phyloP scores from a whole-genome alignment of 2,797 vertebrate species.

The Phoeniculus purpureus region DNA sequence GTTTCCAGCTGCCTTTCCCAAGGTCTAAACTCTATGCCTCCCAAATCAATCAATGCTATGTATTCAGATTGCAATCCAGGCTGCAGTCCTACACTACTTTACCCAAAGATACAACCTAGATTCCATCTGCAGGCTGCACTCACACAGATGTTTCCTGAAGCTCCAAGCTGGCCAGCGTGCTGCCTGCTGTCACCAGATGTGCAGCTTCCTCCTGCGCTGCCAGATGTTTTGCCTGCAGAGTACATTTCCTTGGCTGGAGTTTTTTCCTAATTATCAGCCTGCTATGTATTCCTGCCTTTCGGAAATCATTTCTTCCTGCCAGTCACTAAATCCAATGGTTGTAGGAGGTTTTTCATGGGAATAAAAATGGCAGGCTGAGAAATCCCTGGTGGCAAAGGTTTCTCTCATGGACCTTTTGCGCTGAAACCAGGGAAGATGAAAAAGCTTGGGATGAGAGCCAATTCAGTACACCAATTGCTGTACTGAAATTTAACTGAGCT shows the following conservation, averaged over 20 bases:
- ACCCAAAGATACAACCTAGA: not conserved
- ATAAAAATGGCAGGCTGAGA: not conserved
- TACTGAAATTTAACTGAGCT: not conserved
- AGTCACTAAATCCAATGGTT: not conserved
- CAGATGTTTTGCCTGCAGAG: not conserved
- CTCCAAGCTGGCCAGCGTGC: not conserved
- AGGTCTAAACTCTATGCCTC: too few species aligned
- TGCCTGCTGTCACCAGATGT: not conserved
- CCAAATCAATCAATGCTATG: too few species aligned
- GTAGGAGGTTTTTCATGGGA: not conserved
- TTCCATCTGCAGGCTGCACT: not conserved
- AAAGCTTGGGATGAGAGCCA: not conserved
- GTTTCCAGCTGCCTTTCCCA: too few species aligned
- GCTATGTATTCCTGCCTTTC: not conserved
- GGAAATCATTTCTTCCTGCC: not conserved
- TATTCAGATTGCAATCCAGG: too few species aligned
- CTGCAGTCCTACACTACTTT: not conserved
- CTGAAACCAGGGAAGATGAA: not conserved
- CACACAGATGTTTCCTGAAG: not conserved
- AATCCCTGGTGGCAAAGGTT: not conserved
- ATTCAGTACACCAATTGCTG: not conserved
- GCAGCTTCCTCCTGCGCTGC: not conserved
- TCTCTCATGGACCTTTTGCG: not conserved
- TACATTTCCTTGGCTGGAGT: not conserved
- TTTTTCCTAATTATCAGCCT: conserved; percentile 2